phyloP scores from a whole-genome alignment of 2,797 vertebrate genomes.

The Hippoglossus hippoglossus region DNA sequence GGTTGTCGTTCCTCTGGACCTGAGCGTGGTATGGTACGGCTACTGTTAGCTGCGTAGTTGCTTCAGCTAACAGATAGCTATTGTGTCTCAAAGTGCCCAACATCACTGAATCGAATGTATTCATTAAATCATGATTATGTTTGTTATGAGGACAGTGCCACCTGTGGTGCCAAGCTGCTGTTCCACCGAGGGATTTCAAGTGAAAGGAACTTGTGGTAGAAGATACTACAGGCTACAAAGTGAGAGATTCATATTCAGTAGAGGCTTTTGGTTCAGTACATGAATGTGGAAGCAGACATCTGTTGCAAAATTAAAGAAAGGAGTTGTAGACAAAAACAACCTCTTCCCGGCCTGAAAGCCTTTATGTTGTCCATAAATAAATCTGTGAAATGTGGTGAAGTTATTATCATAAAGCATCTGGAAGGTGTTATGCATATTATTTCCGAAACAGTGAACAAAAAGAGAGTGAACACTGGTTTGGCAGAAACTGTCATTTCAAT shows the following conservation, averaged over 20 bases:
- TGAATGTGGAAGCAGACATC: conserved; percentile 2
- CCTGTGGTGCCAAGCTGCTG: not conserved
- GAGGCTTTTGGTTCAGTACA: not conserved
- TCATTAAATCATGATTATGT: not conserved
- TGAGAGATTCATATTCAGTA: not conserved
- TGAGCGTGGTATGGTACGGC: not conserved
- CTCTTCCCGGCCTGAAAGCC: conserved; percentile 31
- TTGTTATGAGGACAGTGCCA: not conserved
- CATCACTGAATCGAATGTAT: not conserved
- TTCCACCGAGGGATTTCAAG: not conserved
- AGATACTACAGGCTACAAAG: not conserved
- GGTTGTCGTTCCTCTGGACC: not conserved
- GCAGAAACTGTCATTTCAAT: conserved; percentile 4
- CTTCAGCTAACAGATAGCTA: no score
- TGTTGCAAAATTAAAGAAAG: conserved; percentile 6
- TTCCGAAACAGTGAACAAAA: conserved; percentile 22
- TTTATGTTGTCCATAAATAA: conserved; percentile 45
- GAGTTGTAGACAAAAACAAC: conserved; percentile 1
- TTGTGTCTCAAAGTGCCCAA: not conserved
- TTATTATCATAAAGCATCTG: conserved; percentile 38
- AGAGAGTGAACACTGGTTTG: not conserved
- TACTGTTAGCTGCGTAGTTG: no score
- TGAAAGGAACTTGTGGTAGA: not conserved
- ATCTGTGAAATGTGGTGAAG: conserved; percentile 36
- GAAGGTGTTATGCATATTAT: conserved; percentile 34